Base-by-base conservation (phyloP, 2,797 vertebrate genomes). In the Tolypeutes matacus region DNA sequence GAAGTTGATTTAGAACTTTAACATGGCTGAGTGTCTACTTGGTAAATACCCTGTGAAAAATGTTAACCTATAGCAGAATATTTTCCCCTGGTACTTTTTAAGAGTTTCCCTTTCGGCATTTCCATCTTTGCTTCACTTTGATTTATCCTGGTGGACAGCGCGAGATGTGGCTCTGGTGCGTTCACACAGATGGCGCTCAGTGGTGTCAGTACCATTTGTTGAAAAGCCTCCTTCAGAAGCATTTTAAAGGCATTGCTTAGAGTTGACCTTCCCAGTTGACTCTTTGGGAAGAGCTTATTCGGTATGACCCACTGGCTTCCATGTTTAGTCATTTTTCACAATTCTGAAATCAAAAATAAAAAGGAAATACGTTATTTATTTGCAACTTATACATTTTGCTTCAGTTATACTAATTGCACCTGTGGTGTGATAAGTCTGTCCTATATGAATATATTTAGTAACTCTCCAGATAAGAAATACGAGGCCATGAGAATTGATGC, bases 1-100 rank as follows among this genome's bases (percentile, higher is more conserved):
- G 97, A 98, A 98, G 97, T 96, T 97, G 96, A 95, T 96, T 95
- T 94, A 93, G 95, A 97, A 95, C 95, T 98, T 97, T 95, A 80
- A 93, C 77, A 95, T 94, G 87, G 97, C 97, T 94, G 13, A 97
- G 96, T 94, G 93, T 98, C 88, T 80, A 96, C 94, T 93, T 98
- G 96, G 97, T 93, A 98, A 98, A 97, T 91, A 93, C 53, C 94
- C 95, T 98, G 86, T 97, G 83, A 77, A 85, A 69, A 53, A 58
- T 65, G 89, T 92, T 81, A 97, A 97, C 84, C 72, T 86, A 34
- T 89, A 84, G 86, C 96, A 90, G 21, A 93, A 4, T 95, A 97
- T 97, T 98, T 95, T 91, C 36, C 34, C 62, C 76, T 95, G 36
- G 25, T 58, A 5, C 34, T 85, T 56, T 56, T 85, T 77, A n/a